Evolutionary conservation across 2,113 vertebrate species (phyloP).

Genomic region (Noturus placidus): DNA sequence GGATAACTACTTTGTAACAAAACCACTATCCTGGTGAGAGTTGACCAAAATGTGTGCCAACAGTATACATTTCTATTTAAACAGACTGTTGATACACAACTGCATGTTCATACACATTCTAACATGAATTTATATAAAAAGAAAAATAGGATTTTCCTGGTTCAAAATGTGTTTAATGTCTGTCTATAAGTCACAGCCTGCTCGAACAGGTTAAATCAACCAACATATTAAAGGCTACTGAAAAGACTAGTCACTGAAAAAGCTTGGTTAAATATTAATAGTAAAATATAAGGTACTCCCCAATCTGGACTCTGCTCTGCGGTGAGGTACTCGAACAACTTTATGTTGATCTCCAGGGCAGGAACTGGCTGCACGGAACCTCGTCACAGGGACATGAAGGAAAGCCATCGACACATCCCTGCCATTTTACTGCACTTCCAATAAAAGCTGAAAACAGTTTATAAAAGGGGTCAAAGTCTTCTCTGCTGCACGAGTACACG

Average conservation of each 20-base stretch:
- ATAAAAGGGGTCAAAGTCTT: slow-evolving; percentile 33
- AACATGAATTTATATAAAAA: background rate
- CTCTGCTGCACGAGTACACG: too few relatives aligned
- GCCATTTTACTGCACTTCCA: slow-evolving; percentile 3
- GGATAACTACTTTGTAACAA: background rate
- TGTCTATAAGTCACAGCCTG: background rate
- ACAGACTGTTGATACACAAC: background rate
- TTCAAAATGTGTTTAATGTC: background rate
- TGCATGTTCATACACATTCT: background rate
- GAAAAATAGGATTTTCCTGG: background rate
- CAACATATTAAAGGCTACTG: background rate
- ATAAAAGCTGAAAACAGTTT: slow-evolving; percentile 23
- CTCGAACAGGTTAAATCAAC: background rate
- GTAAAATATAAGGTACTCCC: slow-evolving; percentile 38
- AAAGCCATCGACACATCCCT: slow-evolving; percentile 65
- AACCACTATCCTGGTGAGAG: background rate
- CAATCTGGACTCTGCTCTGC: slow-evolving; percentile 12
- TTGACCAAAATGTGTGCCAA: background rate
- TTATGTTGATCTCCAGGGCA: background rate
- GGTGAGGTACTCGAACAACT: background rate
- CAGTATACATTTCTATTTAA: background rate
- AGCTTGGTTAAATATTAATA: slow-evolving; percentile 26
- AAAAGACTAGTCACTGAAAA: background rate
- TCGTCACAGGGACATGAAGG: slow-evolving; percentile 66
- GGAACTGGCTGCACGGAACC: slow-evolving; percentile 4